Conservation (phyloP, 2,888 invertebrate species). For the Lithophane semibrunnea region DNA sequence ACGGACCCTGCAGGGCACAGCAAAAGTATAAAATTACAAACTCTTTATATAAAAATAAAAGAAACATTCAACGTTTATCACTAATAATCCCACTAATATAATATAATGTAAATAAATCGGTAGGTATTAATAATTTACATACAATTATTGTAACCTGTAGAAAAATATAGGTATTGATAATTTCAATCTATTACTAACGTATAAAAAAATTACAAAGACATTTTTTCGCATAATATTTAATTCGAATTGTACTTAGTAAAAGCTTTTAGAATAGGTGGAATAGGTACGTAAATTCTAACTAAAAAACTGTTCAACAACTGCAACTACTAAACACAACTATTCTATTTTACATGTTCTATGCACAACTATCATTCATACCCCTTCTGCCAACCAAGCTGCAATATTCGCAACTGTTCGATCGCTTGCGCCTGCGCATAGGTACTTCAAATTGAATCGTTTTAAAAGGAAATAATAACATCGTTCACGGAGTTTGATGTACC, state of each 20-base stretch:
- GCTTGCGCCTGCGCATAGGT: background rate
- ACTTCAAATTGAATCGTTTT: slow-evolving; percentile 23
- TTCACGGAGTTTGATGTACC: slow-evolving; percentile 30
- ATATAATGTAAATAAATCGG: background rate
- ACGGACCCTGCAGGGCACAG: too few relatives aligned
- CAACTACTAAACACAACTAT: too few relatives aligned
- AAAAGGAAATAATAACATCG: slow-evolving; percentile 42
- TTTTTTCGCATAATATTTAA: background rate
- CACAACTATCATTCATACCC: background rate
- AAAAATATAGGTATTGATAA: background rate
- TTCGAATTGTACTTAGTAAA: background rate
- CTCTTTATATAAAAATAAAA: too few relatives aligned
- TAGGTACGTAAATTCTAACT: too few relatives aligned
- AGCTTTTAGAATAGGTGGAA: background rate
- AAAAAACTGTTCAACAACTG: too few relatives aligned
- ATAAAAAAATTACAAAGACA: background rate
- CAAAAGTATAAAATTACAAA: too few relatives aligned
- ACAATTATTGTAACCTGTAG: background rate
- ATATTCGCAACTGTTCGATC: background rate
- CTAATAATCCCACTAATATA: too few relatives aligned
- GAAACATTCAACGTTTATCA: background rate
- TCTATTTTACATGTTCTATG: background rate
- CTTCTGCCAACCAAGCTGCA: background rate
- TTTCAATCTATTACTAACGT: background rate
- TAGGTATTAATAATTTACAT: background rate